These are phyloP conservation scores for Pelosia muscerda DNA, from an alignment of 2,888 invertebrate genomes.

Conservation along the genomic window DNA sequence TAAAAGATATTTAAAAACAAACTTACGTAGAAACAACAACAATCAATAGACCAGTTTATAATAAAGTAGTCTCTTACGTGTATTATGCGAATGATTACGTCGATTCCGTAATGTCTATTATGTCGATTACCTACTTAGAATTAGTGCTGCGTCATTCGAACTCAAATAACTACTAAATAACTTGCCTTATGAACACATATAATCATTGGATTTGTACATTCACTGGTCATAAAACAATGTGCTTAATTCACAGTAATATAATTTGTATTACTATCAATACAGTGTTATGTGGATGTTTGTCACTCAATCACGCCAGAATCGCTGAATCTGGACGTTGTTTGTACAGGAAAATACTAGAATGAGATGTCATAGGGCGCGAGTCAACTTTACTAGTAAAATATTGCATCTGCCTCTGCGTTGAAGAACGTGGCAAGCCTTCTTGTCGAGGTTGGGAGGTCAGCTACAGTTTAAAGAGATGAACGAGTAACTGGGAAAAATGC, in stretches of 20 bases:
- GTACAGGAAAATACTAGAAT: too few species aligned
- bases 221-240: background rate
- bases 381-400: too few species aligned
- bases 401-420: too few species aligned
- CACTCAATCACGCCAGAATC: background rate
- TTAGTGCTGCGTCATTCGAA: background rate
- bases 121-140: background rate
- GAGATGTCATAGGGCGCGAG: too few species aligned
- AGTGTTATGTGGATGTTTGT: background rate
- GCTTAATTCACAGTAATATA: background rate
- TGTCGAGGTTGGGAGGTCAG: too few species aligned
- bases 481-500: too few species aligned
- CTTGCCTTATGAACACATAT: background rate
- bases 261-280: background rate
- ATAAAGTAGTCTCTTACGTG: background rate
- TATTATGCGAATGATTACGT: slow-evolving; percentile 2
- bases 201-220: background rate
- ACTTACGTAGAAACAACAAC: background rate
- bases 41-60: background rate
- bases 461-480: too few species aligned
- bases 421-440: too few species aligned
- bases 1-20: background rate
- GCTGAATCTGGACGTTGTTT: background rate
- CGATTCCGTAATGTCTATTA: slow-evolving; percentile 14
- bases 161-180: background rate